Conservation (phyloP, 2,797 vertebrate genomes). For the Morelia viridis region DNA sequence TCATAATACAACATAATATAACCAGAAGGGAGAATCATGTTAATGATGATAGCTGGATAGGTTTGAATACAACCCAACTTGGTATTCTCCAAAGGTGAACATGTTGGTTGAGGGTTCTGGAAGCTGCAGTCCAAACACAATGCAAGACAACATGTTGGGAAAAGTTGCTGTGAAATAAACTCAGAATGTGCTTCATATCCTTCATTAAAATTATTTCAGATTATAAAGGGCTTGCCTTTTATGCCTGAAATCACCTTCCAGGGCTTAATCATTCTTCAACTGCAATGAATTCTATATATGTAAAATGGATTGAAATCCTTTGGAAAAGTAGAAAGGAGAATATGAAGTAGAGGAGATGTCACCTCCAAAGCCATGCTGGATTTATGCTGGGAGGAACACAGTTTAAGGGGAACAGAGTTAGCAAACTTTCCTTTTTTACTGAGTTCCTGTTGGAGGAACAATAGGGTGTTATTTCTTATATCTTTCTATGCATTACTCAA, state of each 20-base stretch:
- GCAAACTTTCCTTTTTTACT: too few relatives aligned
- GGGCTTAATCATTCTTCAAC: not conserved
- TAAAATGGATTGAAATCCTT: not conserved
- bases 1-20: constrained; percentile 24
- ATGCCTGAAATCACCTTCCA: not conserved
- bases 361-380: too few relatives aligned
- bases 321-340: not conserved
- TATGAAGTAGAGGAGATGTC: not conserved
- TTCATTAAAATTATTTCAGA: not conserved
- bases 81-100: too few relatives aligned
- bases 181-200: not conserved
- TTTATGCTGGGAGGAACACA: not conserved
- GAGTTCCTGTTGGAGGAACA: not conserved
- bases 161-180: too few relatives aligned
- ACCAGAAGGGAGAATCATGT: constrained; percentile 14
- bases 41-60: not conserved
- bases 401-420: not conserved
- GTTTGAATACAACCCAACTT: too few relatives aligned
- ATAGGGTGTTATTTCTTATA: not conserved
- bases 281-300: not conserved
- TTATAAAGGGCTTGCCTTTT: not conserved
- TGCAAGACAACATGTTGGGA: not conserved
- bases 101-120: too few relatives aligned
- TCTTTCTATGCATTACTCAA: too few relatives aligned
- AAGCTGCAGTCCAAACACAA: too few relatives aligned